Evolutionary conservation across 2,797 vertebrate genomes (phyloP), one percentile per base, ranked within the genome.

Genomic region (Balearica regulorum): DNA sequence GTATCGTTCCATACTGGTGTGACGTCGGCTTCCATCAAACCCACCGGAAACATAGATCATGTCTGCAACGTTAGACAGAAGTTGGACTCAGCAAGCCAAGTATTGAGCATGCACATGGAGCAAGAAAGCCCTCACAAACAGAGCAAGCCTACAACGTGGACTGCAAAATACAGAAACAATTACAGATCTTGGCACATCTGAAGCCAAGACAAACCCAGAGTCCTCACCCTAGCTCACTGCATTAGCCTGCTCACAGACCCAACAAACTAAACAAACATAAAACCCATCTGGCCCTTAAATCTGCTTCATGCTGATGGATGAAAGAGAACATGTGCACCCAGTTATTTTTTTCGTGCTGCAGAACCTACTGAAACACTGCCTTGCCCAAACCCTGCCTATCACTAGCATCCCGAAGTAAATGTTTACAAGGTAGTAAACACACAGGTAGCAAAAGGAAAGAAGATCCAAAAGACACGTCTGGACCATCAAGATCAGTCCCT

Each of bases 31-130:
- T 22, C 99, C 99, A 19, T 99, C 99, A 37, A 99, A 99, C 26
- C 99, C 99, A 1, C 99, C 99, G 0, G 99, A 99, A 13, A 99
- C 99, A 20, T 99, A 99, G 96, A 99, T 99, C 99, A 99, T 99
- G 96, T 99, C 99, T 99, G 98, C 68, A 25, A 48, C 9, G 61
- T 57, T 57, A 71, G 15, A 77, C 83, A 90, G 11, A 53, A 55
- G 41, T 1, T 16, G 69, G 10, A 39, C 71, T 37, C 55, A n/a
- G 75, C 1, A 2, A 58, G 28, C 4, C 33, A 19, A 14, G 49
- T 8, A 37, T 28, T 29, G 83, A 8, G 51, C 21, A 26, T 0
- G 31, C 13, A 5, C 55, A 10, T 0, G 19, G 75, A 73, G 51
- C 64, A 65, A 5, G 13, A 33, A 61, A 49, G 16, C 39, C 46